These are phyloP conservation scores for Lynx canadensis DNA, from an alignment of 2,113 vertebrate genomes.

Conservation along the genomic window DNA sequence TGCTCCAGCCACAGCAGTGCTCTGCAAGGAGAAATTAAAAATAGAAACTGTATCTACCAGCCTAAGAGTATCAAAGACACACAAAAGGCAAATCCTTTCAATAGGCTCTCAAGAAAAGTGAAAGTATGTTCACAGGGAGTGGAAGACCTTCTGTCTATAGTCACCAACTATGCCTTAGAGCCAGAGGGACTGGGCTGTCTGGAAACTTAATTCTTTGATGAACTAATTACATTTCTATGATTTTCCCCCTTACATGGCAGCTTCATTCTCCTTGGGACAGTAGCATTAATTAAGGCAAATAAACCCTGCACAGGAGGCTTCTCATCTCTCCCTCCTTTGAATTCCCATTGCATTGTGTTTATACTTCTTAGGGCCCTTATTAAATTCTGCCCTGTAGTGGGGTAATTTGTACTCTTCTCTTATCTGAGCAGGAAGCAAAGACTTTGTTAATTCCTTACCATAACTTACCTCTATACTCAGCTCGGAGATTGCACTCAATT, in stretches of 20 bases:
- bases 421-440: background rate
- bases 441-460: conserved; percentile 1
- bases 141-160: background rate
- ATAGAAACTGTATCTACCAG: background rate
- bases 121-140: background rate
- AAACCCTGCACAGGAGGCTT: background rate
- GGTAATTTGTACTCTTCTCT: background rate
- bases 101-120: background rate
- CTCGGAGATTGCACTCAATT: background rate
- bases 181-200: background rate
- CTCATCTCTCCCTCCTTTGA: background rate
- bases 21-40: background rate
- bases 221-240: background rate
- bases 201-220: background rate
- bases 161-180: background rate
- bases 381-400: background rate
- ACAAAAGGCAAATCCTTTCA: background rate
- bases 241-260: background rate
- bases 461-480: background rate
- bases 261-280: conserved; percentile 18
- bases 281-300: conserved; percentile 16
- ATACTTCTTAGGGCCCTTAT: background rate
- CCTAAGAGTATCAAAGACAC: background rate
- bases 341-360: background rate
- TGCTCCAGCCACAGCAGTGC: background rate